Base-by-base conservation (phyloP, 2,113 vertebrate species). In the Microcebus jonahi region DNA sequence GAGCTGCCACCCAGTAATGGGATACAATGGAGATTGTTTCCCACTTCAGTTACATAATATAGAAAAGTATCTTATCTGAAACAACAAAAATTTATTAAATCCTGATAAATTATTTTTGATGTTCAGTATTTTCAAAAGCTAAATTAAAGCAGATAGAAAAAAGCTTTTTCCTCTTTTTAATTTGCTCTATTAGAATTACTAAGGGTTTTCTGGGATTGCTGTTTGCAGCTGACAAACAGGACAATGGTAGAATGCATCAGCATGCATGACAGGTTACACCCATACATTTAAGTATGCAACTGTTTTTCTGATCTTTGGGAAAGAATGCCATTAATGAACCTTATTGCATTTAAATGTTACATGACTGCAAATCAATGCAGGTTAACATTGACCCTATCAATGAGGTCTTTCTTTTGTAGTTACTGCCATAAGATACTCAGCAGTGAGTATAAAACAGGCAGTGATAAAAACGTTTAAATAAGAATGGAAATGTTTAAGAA, bases 321-420 rank as follows among this genome's bases (percentile, higher is more conserved):
- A 90, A 86, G 14, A 80, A 73, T 90, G 18, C 27, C 75, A 94
- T 53, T n/a, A 96, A 90, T 76, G 57, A 96, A 76, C 3, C 6
- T 79, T 31, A 87, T 23, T 77, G 11, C n/a, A 89, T 61, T 85
- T 71, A 88, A 93, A 90, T 84, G 34, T 48, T 80, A 71, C 42
- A 55, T 15, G 70, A n/a, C 80, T 80, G 10, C 48, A 92, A 55
- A 84, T 95, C 48, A 93, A 70, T 71, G 4, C 0, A 76, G 27
- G 18, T 90, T 90, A 88, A 93, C 68, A 85, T 34, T 53, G 14
- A 14, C 42, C 61, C 61, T 73, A 57, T 89, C 89, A 93, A 73
- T 77, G 39, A 81, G 31, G 4, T 87, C 61, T 67, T 21, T 87
- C 61, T 67, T 21, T 8, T 75, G 3, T 45, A 70, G 29, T 68